Percentiles rank a stretch among this genome's conserved stretches.
These are phyloP conservation scores for Cuculus canorus DNA, from an alignment of 2,797 vertebrate species.

Conservation along the genomic window DNA sequence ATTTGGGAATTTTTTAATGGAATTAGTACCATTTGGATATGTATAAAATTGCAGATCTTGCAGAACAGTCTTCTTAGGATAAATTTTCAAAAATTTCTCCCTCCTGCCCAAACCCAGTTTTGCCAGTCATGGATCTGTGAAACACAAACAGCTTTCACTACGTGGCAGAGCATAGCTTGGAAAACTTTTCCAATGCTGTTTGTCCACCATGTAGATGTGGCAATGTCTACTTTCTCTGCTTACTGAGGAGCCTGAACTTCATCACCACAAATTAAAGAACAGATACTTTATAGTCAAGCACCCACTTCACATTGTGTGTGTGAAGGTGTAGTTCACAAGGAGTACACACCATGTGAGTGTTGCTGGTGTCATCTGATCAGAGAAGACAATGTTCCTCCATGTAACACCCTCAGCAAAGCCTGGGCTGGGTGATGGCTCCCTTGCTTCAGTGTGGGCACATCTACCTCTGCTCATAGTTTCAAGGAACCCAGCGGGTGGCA, in stretches of 20 bases:
- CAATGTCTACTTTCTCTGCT: neutral
- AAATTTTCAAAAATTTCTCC: neutral
- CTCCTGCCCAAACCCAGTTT: neutral
- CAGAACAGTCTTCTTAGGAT: neutral
- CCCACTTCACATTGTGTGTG: rapidly evolving
- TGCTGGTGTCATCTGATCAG: neutral
- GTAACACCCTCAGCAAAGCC: neutral
- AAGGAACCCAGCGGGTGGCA: neutral
- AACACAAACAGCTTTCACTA: neutral
- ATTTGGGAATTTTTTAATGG: neutral
- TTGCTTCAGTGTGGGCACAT: neutral
- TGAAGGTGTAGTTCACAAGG: neutral
- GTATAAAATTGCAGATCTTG: neutral
- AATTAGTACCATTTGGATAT: neutral
- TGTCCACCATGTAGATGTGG: neutral
- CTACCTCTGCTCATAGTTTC: neutral
- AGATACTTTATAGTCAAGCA: neutral
- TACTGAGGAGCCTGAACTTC: neutral
- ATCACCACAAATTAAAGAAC: neutral
- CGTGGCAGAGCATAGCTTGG: neutral
- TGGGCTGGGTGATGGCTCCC: neutral
- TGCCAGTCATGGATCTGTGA: neutral
- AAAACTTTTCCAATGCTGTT: neutral
- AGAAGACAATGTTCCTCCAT: neutral
- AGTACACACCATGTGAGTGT: rapidly evolving